A percentile compares a stretch with the other conserved stretches of the same genome.
Evolutionary conservation across 2,888 invertebrate genomes (phyloP).

Genomic region (Formica aserva): DNA sequence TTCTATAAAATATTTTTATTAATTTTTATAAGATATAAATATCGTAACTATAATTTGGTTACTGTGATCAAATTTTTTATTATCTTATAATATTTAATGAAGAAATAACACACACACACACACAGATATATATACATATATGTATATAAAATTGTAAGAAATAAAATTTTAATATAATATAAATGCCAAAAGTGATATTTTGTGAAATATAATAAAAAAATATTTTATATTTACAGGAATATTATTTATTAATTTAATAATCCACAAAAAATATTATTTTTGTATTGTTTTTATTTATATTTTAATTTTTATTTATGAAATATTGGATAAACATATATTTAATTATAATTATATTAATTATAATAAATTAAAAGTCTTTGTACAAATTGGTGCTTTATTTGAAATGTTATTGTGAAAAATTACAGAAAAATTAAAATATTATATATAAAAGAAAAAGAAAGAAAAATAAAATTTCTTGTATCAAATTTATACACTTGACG

Average conservation of each 20-base stretch:
- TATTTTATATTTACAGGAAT: background rate
- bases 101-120: too few relatives aligned
- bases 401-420: background rate
- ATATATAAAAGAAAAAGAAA: background rate
- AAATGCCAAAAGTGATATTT: background rate
- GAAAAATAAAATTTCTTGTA: background rate
- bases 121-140: too few relatives aligned
- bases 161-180: background rate
- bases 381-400: background rate
- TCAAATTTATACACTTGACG: background rate
- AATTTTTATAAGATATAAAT: background rate
- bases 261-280: background rate
- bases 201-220: background rate
- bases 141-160: too few relatives aligned
- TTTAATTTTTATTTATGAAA: background rate
- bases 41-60: conserved; percentile 11
- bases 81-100: background rate
- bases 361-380: background rate
- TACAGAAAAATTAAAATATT: background rate
- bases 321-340: background rate
- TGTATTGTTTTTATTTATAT: background rate
- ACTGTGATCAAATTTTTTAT: background rate
- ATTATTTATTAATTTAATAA: background rate
- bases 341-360: background rate
- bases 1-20: conserved; percentile 24